Base-by-base conservation (phyloP, 2,888 invertebrate species). In the Danaus chrysippus region DNA sequence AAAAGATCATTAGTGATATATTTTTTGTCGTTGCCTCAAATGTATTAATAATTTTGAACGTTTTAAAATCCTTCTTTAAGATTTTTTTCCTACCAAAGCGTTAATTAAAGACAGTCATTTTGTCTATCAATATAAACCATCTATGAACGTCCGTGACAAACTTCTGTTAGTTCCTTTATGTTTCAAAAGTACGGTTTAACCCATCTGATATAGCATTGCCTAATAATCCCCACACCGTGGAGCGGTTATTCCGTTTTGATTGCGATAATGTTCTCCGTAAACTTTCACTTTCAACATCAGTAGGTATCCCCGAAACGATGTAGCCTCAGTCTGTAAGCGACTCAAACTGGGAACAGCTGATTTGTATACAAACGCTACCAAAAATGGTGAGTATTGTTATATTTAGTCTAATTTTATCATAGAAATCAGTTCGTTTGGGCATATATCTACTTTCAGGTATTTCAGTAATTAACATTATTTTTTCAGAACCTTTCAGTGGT, bases 211-310 rank as follows among this genome's bases (percentile, higher is more conserved):
- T 17, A 43, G 10, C 41, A 46, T 63, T 66, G 56, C 61, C 8
- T 43, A 56, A 62, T 54, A 60, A 55, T 15, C 53, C 54, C 44
- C 61, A 56, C 59, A 59, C 17, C 13, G 12, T 11, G 23, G 23
- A 44, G 9, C 10, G 41, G 53, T 43, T 42, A 41, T 61, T 55
- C 58, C 57, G 15, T 60, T 62, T 61, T 59, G 64, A 73, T 85
- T 85, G 80, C 84, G 80, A 76, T 83, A 83, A 76, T 73, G 17
- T 41, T 76, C 75, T 76, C 77, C 75, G 79, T 79, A 70, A 69
- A 81, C 86, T 83, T 85, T 85, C 84, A 84, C 86, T 82, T 86
- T 81, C 73, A 71, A 76, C 76, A 77, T 77, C 74, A 70, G 76
- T n/a, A n/a, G n/a, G n/a, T 70, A 70, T 75, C 72, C 77, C 77